Evolutionary conservation across 2,888 invertebrate genomes (phyloP), one percentile per base, ranked within the genome.

Genomic region (Cheilosia vernalis): DNA sequence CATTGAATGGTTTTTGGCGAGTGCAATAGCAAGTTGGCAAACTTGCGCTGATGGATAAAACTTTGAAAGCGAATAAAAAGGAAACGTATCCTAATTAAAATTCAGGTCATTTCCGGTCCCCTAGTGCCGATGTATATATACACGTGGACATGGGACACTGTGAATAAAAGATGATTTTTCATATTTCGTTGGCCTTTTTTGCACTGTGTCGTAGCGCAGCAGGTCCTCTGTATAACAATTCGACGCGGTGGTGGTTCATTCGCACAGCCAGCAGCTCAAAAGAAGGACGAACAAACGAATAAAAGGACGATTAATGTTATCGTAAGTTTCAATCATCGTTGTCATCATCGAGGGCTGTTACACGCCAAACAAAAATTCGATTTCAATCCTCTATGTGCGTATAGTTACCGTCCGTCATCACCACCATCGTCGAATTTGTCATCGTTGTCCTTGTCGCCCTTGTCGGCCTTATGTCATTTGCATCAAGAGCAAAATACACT

Each of bases 301-400:
- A 63, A 64, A 70, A 80, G 44, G 61, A 74, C 79, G 72, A 79
- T 84, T 78, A 79, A 63, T 79, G 44, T 79, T 79, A 82, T 83
- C 78, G 61, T 63, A 69, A 79, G 78, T 69, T 83, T 67, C 67
- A 83, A 78, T 83, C 78, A 79, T 79, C 56, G 42, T 67, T 79
- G 49, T 83, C 73, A 64, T 72, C 73, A 51, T 78, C 73, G 78
- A 67, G 83, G 79, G 78, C 79, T 78, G 67, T 79, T 70, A 67
- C 60, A 61, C 60, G 69, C 70, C 64, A 64, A 64, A 80, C 56
- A 58, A 42, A 73, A 81, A 64, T 24, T 49, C 63, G 56, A 47
- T 74, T 74, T 61, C 7, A 66, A 66, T 40, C 24, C 37, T 37
- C 13, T 9, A 27, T 17, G 55, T 64, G 63, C 40, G 70, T 58